Evolutionary conservation across 2,113 vertebrate species (phyloP), one percentile per base, ranked within the genome.

Genomic region (Heterotilapia buettikoferi): DNA sequence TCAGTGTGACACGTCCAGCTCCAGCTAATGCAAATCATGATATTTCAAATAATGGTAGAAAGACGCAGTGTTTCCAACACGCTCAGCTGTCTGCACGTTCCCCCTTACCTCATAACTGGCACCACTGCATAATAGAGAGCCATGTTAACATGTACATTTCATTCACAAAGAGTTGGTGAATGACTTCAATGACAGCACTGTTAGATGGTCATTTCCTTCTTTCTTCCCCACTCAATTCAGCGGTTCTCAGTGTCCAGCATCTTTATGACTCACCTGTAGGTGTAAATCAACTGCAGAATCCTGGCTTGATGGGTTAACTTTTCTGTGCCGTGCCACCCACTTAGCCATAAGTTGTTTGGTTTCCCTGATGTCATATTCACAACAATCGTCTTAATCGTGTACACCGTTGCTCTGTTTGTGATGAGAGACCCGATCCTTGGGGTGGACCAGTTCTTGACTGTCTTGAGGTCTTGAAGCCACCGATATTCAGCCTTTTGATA

Each of bases 201-300:
- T 45, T 26, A 45, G 38, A 16, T 73, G n/a, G 7, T 73, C n/a
- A 73, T 21, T 43, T 24, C 38, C 21, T 26, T 13, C 38, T 73
- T 73, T 16, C 8, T 14, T 24, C 12, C 66, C 36, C 3, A 21
- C n/a, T 71, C 66, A 71, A 24, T 43, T 7, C 36, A 43, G n/a
- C 36, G 0, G 7, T 43, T 9, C 66, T 43, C 5, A 0, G 36
- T 43, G 36, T 71, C 66, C 66, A 71, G 36, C 36, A 71, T 33
- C 29, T 61, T 61, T 33, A 61, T 33, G 57, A 61, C 63, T 68
- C 0, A 2, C 36, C n/a, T 68, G 36, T 24, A 43, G 36, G 66
- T 24, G 36, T 43, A 43, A 71, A 43, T 68, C 12, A 40, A 40
- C 19, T 21, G 63, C 63, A 40, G 36, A 68, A 21, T 68, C 5